Percentiles rank a stretch among this genome's conserved stretches.
Conservation (phyloP, 2,888 invertebrate species). For the Mylabris sibirica region DNA sequence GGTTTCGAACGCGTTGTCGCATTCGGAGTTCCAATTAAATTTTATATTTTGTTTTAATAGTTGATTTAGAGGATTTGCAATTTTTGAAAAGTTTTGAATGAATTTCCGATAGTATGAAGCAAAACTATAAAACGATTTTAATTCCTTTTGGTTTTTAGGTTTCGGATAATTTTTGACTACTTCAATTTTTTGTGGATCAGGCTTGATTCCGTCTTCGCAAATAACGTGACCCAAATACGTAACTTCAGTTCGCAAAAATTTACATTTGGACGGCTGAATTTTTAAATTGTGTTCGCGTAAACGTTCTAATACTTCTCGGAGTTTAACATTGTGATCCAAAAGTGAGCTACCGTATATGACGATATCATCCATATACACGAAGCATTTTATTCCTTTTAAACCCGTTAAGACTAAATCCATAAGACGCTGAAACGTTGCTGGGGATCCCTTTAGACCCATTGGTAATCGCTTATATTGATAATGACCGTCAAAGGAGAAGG, state of each 20-base stretch:
- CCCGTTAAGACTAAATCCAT: conserved; percentile 37
- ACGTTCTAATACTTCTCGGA: conserved; percentile 45
- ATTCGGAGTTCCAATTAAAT: conserved; percentile 38
- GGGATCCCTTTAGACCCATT: conserved; percentile 21
- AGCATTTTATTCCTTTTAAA: conserved; percentile 30
- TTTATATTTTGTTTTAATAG: conserved; percentile 37
- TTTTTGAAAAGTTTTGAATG: conserved; percentile 36
- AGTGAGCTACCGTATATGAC: conserved; percentile 37
- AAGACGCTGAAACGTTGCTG: conserved; percentile 37
- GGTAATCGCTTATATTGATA: conserved; percentile 33
- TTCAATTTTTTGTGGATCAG: conserved; percentile 48
- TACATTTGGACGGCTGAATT: conserved; percentile 52
- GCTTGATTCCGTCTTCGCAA: conserved; percentile 50
- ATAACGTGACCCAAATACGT: conserved; percentile 55
- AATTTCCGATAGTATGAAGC: conserved; percentile 52
- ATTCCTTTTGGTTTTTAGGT: conserved; percentile 38
- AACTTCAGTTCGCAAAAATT: conserved; percentile 50
- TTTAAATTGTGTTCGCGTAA: conserved; percentile 42
- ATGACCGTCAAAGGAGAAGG: conserved; percentile 33
- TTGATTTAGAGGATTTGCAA: conserved; percentile 44
- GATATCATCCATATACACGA: conserved; percentile 40
- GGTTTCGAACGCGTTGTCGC: too few relatives aligned
- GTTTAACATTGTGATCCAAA: conserved; percentile 47
- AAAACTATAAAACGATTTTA: conserved; percentile 23
- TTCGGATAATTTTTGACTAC: conserved; percentile 43